A percentile compares a stretch with the other conserved stretches of the same genome.
phyloP scores from a whole-genome alignment of 2,113 vertebrate species.

The Procavia capensis region DNA sequence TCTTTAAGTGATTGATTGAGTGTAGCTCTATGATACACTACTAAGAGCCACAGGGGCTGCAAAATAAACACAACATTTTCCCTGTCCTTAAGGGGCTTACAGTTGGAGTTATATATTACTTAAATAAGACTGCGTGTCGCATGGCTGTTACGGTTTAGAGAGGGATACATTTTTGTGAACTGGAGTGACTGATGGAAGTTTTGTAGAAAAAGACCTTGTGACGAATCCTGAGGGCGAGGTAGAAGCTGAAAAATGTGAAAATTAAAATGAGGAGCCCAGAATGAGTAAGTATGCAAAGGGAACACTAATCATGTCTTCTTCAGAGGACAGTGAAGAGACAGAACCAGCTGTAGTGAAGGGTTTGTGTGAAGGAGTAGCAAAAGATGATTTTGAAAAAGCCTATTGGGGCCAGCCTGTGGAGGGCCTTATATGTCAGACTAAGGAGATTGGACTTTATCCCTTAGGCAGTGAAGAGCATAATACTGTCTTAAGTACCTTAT shows the following conservation, averaged over 20 bases:
- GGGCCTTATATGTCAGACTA: constrained; percentile 39
- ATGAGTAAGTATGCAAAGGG: not conserved
- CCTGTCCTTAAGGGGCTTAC: not conserved
- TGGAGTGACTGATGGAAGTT: not conserved
- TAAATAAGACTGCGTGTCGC: not conserved
- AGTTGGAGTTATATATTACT: not conserved
- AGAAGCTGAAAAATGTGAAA: not conserved
- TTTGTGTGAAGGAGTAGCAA: constrained; percentile 6
- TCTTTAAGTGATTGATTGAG: not conserved
- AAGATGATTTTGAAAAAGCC: constrained; percentile 38
- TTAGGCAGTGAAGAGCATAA: constrained; percentile 33
- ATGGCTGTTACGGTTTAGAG: not conserved
- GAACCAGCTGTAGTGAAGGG: not conserved
- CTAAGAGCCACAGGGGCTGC: not conserved
- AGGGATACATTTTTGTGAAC: not conserved
- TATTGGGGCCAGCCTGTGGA: not conserved
- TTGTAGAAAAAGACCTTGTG: not conserved
- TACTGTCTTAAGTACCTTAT: constrained; percentile 54
- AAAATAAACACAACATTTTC: not conserved
- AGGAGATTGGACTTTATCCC: constrained; percentile 61
- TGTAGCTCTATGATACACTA: not conserved
- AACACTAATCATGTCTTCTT: not conserved
- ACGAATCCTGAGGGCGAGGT: not conserved
- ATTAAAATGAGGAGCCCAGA: not conserved
- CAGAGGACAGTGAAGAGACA: not conserved